Evolutionary conservation across 1,140 invertebrate species (phyloP).

Genomic region (Diorhabda sublineata): DNA sequence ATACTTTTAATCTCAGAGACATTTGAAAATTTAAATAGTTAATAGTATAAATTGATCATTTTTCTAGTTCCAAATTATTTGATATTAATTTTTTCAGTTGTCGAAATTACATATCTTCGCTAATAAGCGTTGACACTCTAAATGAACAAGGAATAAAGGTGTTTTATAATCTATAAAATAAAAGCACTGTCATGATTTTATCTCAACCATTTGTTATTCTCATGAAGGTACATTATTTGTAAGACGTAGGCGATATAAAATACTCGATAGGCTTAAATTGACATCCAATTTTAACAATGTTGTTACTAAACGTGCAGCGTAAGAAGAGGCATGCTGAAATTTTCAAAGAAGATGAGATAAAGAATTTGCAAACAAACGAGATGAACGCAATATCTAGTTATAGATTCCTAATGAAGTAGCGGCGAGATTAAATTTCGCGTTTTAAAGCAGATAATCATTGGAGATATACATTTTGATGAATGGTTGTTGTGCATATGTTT

Average conservation of each 20-base stretch:
- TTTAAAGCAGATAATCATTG: too few relatives aligned
- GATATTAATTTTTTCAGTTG: neutral
- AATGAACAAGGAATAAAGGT: neutral
- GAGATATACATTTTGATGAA: too few relatives aligned
- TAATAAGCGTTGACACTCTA: neutral
- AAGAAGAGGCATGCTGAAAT: neutral
- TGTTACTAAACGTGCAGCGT: neutral
- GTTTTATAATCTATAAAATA: neutral
- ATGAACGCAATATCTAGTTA: too few relatives aligned
- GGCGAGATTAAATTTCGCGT: too few relatives aligned
- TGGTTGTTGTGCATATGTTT: too few relatives aligned
- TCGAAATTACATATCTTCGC: neutral
- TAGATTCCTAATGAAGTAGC: too few relatives aligned
- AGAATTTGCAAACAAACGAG: too few relatives aligned
- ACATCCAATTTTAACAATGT: neutral
- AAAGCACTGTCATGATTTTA: conserved; percentile 2
- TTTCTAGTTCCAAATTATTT: too few relatives aligned
- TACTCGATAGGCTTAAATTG: neutral
- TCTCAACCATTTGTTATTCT: neutral
- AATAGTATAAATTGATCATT: too few relatives aligned
- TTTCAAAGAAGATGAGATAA: too few relatives aligned
- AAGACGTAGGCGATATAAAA: neutral
- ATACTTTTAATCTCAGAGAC: too few relatives aligned
- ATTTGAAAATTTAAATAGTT: too few relatives aligned
- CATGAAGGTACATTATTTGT: conserved; percentile 1